These are phyloP conservation scores for Rhagoletis zephyria DNA, from an alignment of 1,140 invertebrate genomes.

Conservation along the genomic window DNA sequence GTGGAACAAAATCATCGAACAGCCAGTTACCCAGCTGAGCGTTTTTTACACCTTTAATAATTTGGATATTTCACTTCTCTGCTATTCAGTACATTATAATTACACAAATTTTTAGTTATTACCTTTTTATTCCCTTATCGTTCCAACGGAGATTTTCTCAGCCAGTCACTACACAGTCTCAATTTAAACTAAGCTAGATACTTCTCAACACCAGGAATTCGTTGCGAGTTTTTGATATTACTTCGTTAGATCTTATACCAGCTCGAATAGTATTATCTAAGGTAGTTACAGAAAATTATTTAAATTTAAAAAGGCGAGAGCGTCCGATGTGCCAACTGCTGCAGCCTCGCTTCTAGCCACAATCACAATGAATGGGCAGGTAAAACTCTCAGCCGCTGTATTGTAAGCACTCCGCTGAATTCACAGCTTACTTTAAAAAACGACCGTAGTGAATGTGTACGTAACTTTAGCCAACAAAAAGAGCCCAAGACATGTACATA, in stretches of 20 bases:
- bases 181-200: too few relatives aligned
- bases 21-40: neutral
- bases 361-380: conserved; percentile 56
- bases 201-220: neutral
- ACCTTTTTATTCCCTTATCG: neutral
- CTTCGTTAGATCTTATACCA: neutral
- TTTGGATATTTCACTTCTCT: neutral
- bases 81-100: neutral
- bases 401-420: conserved; percentile 56
- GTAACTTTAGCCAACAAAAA: neutral
- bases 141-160: too few relatives aligned
- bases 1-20: neutral
- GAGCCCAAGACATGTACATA: neutral
- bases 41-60: neutral
- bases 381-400: conserved; percentile 43
- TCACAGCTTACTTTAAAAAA: conserved; percentile 8
- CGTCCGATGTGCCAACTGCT: neutral
- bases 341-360: conserved; percentile 28
- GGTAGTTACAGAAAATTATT: neutral
- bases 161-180: too few relatives aligned
- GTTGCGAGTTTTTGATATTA: neutral
- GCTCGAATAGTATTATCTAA: neutral
- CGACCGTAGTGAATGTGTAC: conserved; percentile 43
- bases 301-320: neutral
- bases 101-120: neutral